Percentiles rank a stretch among this genome's conserved stretches.
These are phyloP conservation scores for Epicampocera succincta DNA, from an alignment of 2,888 invertebrate genomes.

Conservation along the genomic window DNA sequence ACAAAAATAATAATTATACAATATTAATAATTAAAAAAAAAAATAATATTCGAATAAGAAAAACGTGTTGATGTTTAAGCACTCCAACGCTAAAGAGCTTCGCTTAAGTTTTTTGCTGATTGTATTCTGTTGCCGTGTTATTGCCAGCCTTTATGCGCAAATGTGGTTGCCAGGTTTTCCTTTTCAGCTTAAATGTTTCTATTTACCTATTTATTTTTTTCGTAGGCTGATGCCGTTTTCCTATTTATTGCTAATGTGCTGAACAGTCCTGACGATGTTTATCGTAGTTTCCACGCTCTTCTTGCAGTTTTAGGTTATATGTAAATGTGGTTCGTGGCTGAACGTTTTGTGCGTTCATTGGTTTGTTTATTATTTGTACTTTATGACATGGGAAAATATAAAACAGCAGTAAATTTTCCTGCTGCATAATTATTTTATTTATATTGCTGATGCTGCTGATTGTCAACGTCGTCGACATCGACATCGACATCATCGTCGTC, in stretches of 20 bases:
- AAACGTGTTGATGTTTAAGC: too few species aligned
- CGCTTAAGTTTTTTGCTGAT: too few species aligned
- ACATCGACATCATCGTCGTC: conserved; percentile 8
- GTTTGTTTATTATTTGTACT: conserved; percentile 26
- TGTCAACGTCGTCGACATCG: conserved; percentile 3
- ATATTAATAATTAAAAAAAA: too few species aligned
- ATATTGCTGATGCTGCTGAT: background rate
- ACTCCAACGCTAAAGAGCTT: too few species aligned
- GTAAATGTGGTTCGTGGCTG: conserved; percentile 29
- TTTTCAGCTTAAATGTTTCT: background rate
- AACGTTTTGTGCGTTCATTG: conserved; percentile 3
- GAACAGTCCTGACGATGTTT: conserved; percentile 44
- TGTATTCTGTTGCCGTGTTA: too few species aligned
- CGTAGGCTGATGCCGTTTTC: background rate
- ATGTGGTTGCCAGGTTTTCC: conserved; percentile 13
- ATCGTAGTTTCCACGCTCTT: conserved; percentile 1
- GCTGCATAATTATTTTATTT: conserved; percentile 16
- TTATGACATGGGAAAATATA: conserved; percentile 5
- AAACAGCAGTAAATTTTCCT: background rate
- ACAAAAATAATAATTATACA: too few species aligned
- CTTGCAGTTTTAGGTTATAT: conserved; percentile 9
- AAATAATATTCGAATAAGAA: too few species aligned
- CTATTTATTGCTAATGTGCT: conserved; percentile 36
- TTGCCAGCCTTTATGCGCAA: too few species aligned
- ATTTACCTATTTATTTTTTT: conserved; percentile 18